Percentiles rank a stretch among this genome's conserved stretches.
Conservation (phyloP, 2,797 vertebrate genomes). For the Sphenopsis melanotis region DNA sequence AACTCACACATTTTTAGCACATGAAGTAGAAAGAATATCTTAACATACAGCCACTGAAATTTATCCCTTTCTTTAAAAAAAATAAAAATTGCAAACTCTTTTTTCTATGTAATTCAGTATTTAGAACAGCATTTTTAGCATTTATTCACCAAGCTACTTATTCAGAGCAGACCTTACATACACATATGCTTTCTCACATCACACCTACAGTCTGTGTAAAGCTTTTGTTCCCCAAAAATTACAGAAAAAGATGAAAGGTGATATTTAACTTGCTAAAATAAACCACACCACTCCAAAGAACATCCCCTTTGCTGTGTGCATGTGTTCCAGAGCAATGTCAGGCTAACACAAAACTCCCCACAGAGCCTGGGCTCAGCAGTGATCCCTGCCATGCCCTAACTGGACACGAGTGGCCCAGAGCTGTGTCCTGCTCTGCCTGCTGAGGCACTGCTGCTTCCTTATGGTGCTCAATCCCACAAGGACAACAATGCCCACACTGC, state of each 20-base stretch:
- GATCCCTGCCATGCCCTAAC: rapidly evolving
- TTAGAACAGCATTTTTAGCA: not conserved
- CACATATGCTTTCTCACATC: not conserved
- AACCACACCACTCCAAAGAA: not conserved
- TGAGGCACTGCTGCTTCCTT: not conserved
- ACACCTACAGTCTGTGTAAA: not conserved
- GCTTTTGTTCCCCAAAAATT: not conserved
- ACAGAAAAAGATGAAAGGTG: not conserved
- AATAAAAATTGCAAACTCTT: not conserved
- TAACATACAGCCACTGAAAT: not conserved
- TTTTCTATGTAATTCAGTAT: not conserved
- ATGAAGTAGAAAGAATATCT: not conserved
- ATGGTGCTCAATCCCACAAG: not conserved
- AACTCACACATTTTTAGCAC: not conserved
- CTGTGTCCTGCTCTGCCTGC: not conserved
- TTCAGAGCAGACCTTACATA: not conserved
- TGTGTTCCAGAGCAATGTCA: not conserved
- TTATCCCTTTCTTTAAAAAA: not conserved
- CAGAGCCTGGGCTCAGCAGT: rapidly evolving
- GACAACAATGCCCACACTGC: rapidly evolving
- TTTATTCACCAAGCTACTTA: not conserved
- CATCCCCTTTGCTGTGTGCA: not conserved
- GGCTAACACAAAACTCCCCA: not conserved
- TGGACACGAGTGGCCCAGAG: rapidly evolving
- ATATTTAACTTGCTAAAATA: not conserved